Evolutionary conservation across 2,797 vertebrate genomes (phyloP).

Genomic region (Coendou prehensilis): DNA sequence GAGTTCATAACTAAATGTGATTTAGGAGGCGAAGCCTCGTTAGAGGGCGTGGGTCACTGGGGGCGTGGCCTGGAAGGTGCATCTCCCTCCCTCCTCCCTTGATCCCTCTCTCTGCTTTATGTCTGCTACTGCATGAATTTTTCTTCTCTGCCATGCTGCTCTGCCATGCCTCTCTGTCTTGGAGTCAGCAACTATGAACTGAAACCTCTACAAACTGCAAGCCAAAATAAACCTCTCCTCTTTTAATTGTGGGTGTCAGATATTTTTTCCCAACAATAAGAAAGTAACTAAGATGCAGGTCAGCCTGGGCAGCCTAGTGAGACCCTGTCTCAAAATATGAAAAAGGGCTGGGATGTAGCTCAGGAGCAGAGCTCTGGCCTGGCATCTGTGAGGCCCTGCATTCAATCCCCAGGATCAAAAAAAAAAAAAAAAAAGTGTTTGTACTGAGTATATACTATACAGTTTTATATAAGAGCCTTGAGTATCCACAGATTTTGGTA

Average conservation of each 20-base stretch:
- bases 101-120: neutral
- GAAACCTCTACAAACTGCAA: neutral
- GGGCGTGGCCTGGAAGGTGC: neutral
- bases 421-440: neutral
- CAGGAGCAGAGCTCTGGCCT: neutral
- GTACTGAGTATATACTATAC: neutral
- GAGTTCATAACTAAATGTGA: neutral
- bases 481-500: neutral
- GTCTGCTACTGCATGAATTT: neutral
- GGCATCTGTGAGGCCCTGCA: neutral
- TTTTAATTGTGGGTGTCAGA: neutral
- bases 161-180: neutral
- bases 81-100: neutral
- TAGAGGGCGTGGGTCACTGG: neutral
- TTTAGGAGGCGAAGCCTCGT: neutral
- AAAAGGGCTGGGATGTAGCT: neutral
- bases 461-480: neutral
- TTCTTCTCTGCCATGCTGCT: neutral
- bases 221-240: neutral
- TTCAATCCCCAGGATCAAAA: neutral
- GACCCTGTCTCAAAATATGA: neutral
- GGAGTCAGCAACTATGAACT: neutral
- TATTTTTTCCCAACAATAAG: neutral
- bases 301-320: neutral
- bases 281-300: neutral